Evolutionary conservation across 2,888 invertebrate genomes (phyloP).

Genomic region (Arrhopalites spinosus): DNA sequence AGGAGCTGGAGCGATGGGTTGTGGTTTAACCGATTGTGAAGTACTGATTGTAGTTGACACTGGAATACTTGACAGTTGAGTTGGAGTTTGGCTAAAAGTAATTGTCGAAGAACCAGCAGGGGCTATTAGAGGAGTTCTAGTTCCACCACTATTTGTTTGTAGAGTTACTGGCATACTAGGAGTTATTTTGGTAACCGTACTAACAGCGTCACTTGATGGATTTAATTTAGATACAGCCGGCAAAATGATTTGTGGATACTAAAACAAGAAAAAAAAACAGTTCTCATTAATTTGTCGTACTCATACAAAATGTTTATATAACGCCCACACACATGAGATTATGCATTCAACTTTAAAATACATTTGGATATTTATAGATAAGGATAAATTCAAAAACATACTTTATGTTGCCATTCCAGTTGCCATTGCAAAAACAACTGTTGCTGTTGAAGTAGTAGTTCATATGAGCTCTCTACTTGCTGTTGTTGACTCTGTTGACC

Average conservation of each 20-base stretch:
- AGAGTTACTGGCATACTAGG: constrained; percentile 36
- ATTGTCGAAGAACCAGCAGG: neutral
- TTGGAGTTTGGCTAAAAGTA: constrained; percentile 5
- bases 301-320: too few relatives aligned
- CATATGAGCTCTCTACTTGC: constrained; percentile 80
- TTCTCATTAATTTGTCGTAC: too few relatives aligned
- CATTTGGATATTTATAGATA: too few relatives aligned
- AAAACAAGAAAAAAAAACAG: constrained; percentile 44
- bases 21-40: constrained; percentile 18
- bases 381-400: constrained; percentile 58
- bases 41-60: constrained; percentile 31
- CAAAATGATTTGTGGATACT: constrained; percentile 78
- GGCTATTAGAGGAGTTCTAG: constrained; percentile 20
- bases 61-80: constrained; percentile 35
- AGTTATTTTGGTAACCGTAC: constrained; percentile 17
- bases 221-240: constrained; percentile 69
- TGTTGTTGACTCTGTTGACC: constrained; percentile 51
- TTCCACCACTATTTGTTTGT: constrained; percentile 20
- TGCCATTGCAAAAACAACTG: constrained; percentile 88
- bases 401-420: constrained; percentile 79
- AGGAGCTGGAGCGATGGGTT: constrained; percentile 42
- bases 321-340: too few relatives aligned
- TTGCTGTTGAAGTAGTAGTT: constrained; percentile 89
- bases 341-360: too few relatives aligned
- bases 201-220: constrained; percentile 1